These are phyloP conservation scores for Quadroppia sp. DNA, from an alignment of 2,888 invertebrate species.

Conservation along the genomic window DNA sequence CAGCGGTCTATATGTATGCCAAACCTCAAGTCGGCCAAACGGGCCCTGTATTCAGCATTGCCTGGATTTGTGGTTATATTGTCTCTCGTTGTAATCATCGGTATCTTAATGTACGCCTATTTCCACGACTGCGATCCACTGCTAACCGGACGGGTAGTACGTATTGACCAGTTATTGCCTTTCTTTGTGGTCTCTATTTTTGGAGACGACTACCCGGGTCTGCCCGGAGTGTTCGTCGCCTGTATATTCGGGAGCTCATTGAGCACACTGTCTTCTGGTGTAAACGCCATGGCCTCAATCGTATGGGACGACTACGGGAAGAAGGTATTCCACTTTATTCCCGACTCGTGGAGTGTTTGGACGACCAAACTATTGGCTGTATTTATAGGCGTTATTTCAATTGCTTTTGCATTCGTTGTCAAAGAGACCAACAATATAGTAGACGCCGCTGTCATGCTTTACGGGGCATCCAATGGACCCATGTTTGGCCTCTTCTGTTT, in stretches of 20 bases:
- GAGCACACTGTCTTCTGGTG: constrained; percentile 56
- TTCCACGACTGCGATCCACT: constrained; percentile 43
- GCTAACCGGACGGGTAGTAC: constrained; percentile 26
- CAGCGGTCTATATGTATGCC: constrained; percentile 28
- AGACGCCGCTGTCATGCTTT: constrained; percentile 41
- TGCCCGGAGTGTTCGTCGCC: constrained; percentile 84
- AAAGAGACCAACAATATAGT: constrained; percentile 40
- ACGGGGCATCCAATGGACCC: constrained; percentile 41
- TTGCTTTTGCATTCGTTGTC: constrained; percentile 40
- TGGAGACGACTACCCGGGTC: constrained; percentile 70
- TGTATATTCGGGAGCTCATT: constrained; percentile 86
- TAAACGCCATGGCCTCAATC: constrained; percentile 78
- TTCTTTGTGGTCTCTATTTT: constrained; percentile 80
- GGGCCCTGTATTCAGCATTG: constrained; percentile 27
- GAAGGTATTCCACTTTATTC: not conserved
- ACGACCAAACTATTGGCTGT: constrained; percentile 41
- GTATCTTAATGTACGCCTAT: constrained; percentile 40
- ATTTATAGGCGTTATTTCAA: constrained; percentile 38
- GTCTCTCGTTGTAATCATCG: constrained; percentile 51
- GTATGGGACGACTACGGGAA: constrained; percentile 76
- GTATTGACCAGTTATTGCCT: constrained; percentile 55
- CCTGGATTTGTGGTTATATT: constrained; percentile 27
- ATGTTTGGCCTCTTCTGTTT: constrained; percentile 42
- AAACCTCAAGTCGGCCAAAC: not conserved
- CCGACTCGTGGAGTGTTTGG: not conserved